Evolutionary conservation across 2,797 vertebrate genomes (phyloP), one percentile per base, ranked within the genome.

Genomic region (Rallus crepitans): DNA sequence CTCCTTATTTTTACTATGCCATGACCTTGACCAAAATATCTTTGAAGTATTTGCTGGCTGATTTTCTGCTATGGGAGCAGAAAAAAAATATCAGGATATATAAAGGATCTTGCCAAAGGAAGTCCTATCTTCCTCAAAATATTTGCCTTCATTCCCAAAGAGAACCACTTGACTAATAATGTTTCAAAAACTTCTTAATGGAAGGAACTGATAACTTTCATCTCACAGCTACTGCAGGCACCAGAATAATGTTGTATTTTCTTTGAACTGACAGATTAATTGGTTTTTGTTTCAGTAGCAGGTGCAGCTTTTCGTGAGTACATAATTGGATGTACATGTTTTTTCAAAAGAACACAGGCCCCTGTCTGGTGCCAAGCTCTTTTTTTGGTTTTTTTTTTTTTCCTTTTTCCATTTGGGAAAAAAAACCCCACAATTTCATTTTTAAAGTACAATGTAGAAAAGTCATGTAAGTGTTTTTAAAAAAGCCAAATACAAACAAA

Each of bases 281-380:
- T 96, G 91, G 40, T 96, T 96, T 94, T 92, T 84, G 77, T 92
- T 91, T 96, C 90, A 92, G 90, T 73, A 97, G 98, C 98, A 99
- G 98, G 98, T 99, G 98, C 97, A 96, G 92, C 91, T 96, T 98
- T 98, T 97, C 97, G 97, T 98, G 98, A 98, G 97, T 94, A 95
- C 93, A 95, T 96, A 97, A 97, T 96, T 90, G 97, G 97, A 97
- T 98, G 95, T 98, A 97, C 94, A 97, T 96, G 93, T 91, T 96
- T 80, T 88, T 63, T 88, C 77, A 95, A 95, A 97, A 93, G 93
- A 96, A 91, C 68, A 82, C 89, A 95, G 91, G 73, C 87, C 80
- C 61, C 87, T 93, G 76, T 76, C 96, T 97, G 87, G 61, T 95
- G 95, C 97, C 91, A 97, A 98, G 92, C 77, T 76, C 65, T 85